Percentiles rank a stretch among this genome's conserved stretches.
These are phyloP conservation scores for Cossypha polioptera DNA, from an alignment of 2,797 vertebrate genomes.

Conservation along the genomic window DNA sequence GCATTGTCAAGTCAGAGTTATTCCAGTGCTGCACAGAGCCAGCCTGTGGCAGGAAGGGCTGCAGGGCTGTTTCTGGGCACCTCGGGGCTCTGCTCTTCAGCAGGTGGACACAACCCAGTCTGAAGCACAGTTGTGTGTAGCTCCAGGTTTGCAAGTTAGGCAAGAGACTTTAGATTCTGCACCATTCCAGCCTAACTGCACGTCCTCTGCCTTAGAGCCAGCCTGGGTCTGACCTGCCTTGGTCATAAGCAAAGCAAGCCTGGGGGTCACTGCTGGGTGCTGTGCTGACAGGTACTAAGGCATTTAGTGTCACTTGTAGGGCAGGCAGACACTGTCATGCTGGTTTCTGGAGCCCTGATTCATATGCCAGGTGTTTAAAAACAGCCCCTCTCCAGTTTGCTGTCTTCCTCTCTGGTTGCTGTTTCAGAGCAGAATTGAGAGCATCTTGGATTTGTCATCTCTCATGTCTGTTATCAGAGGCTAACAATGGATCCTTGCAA, in stretches of 20 bases:
- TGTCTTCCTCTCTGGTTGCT: neutral
- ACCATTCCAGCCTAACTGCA: neutral
- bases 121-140: neutral
- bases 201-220: neutral
- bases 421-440: neutral
- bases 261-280: neutral
- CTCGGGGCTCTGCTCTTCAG: neutral
- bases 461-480: neutral
- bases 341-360: neutral
- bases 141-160: neutral
- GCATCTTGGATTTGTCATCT: neutral
- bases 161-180: neutral
- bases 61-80: neutral
- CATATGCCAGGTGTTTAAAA: neutral
- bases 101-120: no score
- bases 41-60: neutral
- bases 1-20: neutral
- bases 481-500: neutral
- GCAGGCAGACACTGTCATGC: neutral
- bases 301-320: fast-evolving
- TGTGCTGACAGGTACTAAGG: neutral
- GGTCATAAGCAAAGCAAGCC: neutral
- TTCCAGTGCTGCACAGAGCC: neutral
- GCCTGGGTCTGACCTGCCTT: neutral
- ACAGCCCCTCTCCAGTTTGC: neutral